These are phyloP conservation scores for Rhinichthys klamathensis DNA, from an alignment of 2,113 vertebrate species.

Conservation along the genomic window DNA sequence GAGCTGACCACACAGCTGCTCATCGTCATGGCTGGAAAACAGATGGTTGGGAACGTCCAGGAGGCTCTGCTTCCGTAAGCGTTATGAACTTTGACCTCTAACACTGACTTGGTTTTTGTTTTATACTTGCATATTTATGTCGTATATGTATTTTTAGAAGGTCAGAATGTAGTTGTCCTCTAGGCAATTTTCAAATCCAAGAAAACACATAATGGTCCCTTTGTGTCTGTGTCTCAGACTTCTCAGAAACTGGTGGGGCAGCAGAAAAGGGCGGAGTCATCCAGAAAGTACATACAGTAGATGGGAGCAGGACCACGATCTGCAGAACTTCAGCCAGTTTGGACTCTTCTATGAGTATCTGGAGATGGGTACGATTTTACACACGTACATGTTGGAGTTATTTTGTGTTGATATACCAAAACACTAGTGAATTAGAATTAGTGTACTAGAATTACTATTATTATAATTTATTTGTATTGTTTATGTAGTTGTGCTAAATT, in stretches of 20 bases:
- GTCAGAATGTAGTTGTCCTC: not conserved
- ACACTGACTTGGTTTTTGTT: not conserved
- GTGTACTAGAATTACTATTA: too few relatives aligned
- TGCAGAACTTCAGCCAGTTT: conserved; percentile 85
- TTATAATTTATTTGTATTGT: not conserved
- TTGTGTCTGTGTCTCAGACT: conserved; percentile 67
- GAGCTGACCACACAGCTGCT: conserved; percentile 94
- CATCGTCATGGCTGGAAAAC: conserved; percentile 95
- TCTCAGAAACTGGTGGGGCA: conserved; percentile 91
- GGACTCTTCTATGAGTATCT: conserved; percentile 96
- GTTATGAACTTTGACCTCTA: not conserved
- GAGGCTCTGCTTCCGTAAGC: conserved; percentile 94
- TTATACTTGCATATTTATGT: not conserved
- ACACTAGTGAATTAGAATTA: not conserved
- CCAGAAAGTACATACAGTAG: conserved; percentile 87
- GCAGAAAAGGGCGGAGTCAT: conserved; percentile 83
- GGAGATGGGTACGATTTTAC: conserved; percentile 88
- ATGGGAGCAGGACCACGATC: conserved; percentile 94
- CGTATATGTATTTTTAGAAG: not conserved
- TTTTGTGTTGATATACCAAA: not conserved
- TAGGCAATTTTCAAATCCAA: not conserved
- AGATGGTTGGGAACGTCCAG: conserved; percentile 92
- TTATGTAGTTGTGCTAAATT: not conserved
- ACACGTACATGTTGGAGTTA: not conserved
- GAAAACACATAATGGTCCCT: not conserved